A percentile compares a stretch with the other conserved stretches of the same genome.
phyloP scores from a whole-genome alignment of 2,888 invertebrate species.

The Leucania comma region DNA sequence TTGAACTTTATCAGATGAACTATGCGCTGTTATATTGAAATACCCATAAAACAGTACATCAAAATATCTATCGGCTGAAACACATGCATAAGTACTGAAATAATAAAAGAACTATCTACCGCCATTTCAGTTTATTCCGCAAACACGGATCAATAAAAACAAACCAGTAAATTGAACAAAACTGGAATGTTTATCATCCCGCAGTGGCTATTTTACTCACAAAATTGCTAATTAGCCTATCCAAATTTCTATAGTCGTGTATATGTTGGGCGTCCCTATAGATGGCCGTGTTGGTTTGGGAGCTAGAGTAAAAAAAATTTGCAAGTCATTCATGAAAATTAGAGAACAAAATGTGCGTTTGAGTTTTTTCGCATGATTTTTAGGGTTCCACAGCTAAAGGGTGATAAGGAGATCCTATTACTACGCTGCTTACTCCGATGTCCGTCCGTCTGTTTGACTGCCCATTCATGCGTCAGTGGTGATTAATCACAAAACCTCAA shows the following conservation, averaged over 20 bases:
- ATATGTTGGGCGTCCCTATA: constrained; percentile 7
- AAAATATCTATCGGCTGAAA: not conserved
- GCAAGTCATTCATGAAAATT: constrained; percentile 3
- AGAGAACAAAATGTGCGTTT: not conserved
- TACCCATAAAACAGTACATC: not conserved
- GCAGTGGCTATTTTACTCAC: constrained; percentile 54
- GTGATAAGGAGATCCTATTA: too few relatives aligned
- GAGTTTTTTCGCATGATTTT: not conserved
- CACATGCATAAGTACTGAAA: constrained; percentile 26
- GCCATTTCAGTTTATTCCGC: constrained; percentile 25
- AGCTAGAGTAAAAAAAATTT: constrained; percentile 19
- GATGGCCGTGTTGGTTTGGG: constrained; percentile 17
- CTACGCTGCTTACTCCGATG: too few relatives aligned
- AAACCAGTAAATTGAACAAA: constrained; percentile 49
- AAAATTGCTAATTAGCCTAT: constrained; percentile 63
- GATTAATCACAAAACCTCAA: too few relatives aligned
- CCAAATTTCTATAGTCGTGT: constrained; percentile 30
- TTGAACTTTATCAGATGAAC: not conserved
- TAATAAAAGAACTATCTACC: constrained; percentile 42
- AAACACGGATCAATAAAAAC: constrained; percentile 60
- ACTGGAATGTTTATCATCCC: constrained; percentile 49
- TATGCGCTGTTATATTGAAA: not conserved
- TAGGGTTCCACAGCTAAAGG: too few relatives aligned
- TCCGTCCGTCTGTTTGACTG: too few relatives aligned
- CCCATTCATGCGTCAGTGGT: too few relatives aligned